Percentiles rank a stretch among this genome's conserved stretches.
Conservation (phyloP, 2,888 invertebrate genomes). For the Lottia scabra region DNA sequence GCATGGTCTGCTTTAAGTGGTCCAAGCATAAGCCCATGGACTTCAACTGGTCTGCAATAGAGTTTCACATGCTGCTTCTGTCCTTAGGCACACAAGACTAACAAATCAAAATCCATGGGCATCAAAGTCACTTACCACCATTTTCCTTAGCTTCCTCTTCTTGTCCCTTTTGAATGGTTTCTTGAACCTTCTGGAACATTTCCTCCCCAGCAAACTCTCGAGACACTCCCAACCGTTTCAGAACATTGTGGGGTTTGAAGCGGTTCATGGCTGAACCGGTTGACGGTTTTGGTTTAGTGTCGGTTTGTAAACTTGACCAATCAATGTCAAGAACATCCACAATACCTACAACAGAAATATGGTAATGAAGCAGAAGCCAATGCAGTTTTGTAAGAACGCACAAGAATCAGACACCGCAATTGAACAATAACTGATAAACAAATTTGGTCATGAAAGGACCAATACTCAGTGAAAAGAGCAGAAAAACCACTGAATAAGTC, state of each 20-base stretch:
- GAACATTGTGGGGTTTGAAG: conserved; percentile 84
- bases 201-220: conserved; percentile 81
- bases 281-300: conserved; percentile 55
- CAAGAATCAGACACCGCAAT: too few relatives aligned
- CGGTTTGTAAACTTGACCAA: conserved; percentile 83
- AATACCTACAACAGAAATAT: conserved; percentile 76
- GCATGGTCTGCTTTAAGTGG: too few relatives aligned
- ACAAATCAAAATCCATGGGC: too few relatives aligned
- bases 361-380: too few relatives aligned
- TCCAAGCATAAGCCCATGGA: too few relatives aligned
- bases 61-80: too few relatives aligned
- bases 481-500: too few relatives aligned
- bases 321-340: conserved; percentile 96
- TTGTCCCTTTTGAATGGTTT: conserved; percentile 52
- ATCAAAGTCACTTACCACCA: background rate
- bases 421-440: conserved; percentile 76
- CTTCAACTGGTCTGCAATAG: too few relatives aligned
- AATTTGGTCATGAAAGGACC: background rate
- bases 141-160: conserved; percentile 38
- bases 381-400: too few relatives aligned
- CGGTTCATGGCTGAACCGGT: conserved; percentile 78
- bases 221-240: conserved; percentile 85
- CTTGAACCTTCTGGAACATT: conserved; percentile 70
- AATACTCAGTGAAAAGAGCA: too few relatives aligned
- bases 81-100: too few relatives aligned